Conservation (phyloP, 2,113 vertebrate species). For the Thalassarche chlororhynchos region DNA sequence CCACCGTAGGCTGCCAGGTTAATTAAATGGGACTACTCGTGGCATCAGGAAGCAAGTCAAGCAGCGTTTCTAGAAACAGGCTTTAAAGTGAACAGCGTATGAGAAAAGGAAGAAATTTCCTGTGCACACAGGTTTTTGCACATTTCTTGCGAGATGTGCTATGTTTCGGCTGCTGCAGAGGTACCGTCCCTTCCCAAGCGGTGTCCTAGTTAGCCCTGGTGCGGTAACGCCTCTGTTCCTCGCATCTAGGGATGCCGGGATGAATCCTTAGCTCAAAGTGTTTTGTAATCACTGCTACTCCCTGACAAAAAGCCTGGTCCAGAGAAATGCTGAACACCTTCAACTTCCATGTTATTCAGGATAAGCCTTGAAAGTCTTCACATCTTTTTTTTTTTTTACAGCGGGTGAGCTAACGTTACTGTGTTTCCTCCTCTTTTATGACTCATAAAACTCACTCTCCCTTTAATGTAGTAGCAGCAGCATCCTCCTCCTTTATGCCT, state of each 20-base stretch:
- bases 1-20: constrained; percentile 13
- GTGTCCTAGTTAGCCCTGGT: not conserved
- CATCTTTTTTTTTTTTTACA: not conserved
- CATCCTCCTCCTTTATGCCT: not conserved
- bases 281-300: not conserved
- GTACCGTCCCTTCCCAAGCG: not conserved
- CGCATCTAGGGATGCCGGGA: not conserved
- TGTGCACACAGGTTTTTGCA: not conserved
- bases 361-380: not conserved
- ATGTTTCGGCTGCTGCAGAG: not conserved
- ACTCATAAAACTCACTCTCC: not conserved
- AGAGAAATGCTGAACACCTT: not conserved
- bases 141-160: not conserved
- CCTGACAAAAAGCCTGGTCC: not conserved
- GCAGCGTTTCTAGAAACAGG: not conserved
- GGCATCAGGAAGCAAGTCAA: constrained; percentile 54
- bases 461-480: not conserved
- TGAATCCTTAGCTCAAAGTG: not conserved
- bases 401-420: not conserved
- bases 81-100: not conserved
- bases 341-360: not conserved
- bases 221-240: not conserved
- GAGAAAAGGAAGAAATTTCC: not conserved
- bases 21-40: constrained; percentile 48
- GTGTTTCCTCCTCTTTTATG: not conserved